phyloP scores from a whole-genome alignment of 2,888 invertebrate species.

The Deladenus siricidicola region DNA sequence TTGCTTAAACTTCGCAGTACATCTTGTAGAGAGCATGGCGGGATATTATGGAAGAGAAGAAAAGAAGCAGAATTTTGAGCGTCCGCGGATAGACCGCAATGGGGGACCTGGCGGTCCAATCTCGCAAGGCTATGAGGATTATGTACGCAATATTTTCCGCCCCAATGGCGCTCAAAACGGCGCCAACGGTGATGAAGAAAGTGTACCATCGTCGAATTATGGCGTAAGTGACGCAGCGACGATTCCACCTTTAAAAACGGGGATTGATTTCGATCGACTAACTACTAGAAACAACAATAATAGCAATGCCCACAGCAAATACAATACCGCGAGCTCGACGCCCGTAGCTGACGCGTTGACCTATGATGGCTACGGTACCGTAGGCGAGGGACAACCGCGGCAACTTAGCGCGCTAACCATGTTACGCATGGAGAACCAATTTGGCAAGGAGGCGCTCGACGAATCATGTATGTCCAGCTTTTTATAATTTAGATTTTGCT shows the following conservation, averaged over 20 bases:
- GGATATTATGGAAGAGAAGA: too few relatives aligned
- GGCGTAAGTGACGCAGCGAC: neutral
- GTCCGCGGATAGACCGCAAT: conserved; percentile 27
- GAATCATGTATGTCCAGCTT: conserved; percentile 27
- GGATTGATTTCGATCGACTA: neutral
- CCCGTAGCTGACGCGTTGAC: neutral
- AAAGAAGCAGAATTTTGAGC: too few relatives aligned
- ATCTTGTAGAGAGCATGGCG: too few relatives aligned
- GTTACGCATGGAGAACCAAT: conserved; percentile 41
- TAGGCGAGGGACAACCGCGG: conserved; percentile 5
- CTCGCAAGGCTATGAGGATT: conserved; percentile 42
- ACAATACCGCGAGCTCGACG: neutral
- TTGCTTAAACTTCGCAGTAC: too few relatives aligned
- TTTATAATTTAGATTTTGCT: neutral
- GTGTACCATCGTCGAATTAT: neutral
- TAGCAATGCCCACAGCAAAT: neutral
- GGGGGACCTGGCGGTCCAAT: conserved; percentile 39
- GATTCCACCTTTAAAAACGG: neutral
- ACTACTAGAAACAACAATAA: neutral
- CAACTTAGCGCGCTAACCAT: conserved; percentile 41
- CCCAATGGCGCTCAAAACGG: conserved; percentile 7
- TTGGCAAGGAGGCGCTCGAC: conserved; percentile 43
- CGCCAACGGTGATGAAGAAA: neutral
- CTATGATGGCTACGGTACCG: neutral
- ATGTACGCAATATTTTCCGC: conserved; percentile 41